phyloP scores from a whole-genome alignment of 2,797 vertebrate genomes.

The Poecilia wingei region DNA sequence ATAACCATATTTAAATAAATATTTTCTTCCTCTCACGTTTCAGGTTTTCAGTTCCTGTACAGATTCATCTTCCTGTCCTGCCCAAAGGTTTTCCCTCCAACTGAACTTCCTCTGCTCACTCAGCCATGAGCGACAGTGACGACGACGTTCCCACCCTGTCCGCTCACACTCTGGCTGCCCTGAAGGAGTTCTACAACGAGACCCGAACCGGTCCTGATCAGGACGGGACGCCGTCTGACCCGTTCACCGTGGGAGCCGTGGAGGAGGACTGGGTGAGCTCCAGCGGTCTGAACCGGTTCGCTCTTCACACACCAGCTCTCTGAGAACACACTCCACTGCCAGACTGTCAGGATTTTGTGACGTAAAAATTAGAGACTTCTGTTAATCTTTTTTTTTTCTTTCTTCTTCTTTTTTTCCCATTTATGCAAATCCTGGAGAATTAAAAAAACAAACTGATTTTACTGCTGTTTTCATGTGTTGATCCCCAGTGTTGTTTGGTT shows the following conservation, averaged over 20 bases:
- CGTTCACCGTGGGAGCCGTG: slow-evolving; percentile 84
- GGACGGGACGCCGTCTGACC: slow-evolving; percentile 11
- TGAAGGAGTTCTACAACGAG: slow-evolving; percentile 91
- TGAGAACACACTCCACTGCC: not conserved
- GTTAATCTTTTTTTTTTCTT: not conserved
- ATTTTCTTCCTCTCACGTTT: not conserved
- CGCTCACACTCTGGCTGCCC: slow-evolving; percentile 85
- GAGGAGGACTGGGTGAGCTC: slow-evolving; percentile 92
- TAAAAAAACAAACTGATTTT: too few species aligned
- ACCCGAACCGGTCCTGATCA: slow-evolving; percentile 57
- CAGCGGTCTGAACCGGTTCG: not conserved
- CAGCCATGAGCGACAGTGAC: slow-evolving; percentile 85
- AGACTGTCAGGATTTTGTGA: not conserved
- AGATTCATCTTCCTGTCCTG: not conserved
- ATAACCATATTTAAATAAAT: not conserved
- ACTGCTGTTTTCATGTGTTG: too few species aligned
- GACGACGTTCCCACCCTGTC: slow-evolving; percentile 87
- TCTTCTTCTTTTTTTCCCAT: too few species aligned
- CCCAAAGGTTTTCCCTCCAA: not conserved
- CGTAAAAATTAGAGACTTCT: not conserved
- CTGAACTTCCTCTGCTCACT: not conserved
- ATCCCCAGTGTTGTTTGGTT: too few species aligned
- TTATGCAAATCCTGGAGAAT: too few species aligned
- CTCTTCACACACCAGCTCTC: not conserved
- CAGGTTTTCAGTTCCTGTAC: not conserved